Evolutionary conservation across 2,888 invertebrate species (phyloP).

Genomic region (Macaria notata): DNA sequence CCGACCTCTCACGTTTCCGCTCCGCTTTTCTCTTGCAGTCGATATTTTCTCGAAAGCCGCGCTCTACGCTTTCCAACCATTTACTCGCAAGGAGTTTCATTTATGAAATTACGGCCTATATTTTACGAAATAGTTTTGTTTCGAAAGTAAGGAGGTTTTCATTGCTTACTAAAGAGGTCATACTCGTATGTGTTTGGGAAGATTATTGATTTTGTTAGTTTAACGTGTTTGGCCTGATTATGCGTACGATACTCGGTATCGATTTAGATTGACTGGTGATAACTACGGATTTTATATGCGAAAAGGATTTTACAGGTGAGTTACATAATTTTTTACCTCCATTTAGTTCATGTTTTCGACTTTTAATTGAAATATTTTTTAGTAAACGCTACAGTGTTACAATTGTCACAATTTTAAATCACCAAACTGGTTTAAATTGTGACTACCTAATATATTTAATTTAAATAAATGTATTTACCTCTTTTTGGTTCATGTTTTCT

Average conservation of each 20-base stretch:
- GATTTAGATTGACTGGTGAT: conserved; percentile 25
- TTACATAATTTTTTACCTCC: conserved; percentile 3
- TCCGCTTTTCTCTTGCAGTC: conserved; percentile 34
- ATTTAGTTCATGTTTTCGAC: background rate
- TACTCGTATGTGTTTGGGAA: conserved; percentile 7
- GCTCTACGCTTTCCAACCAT: conserved; percentile 14
- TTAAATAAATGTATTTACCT: no score
- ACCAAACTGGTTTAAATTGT: no score
- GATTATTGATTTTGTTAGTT: conserved; percentile 15
- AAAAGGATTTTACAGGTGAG: conserved; percentile 13
- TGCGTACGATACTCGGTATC: conserved; percentile 18
- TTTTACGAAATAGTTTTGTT: background rate
- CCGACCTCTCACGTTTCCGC: conserved; percentile 14
- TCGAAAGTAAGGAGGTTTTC: background rate
- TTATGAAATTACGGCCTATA: conserved; percentile 1
- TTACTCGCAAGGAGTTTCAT: background rate
- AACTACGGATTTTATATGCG: conserved; percentile 6
- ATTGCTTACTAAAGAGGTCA: conserved; percentile 8
- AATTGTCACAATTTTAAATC: no score
- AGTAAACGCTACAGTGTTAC: no score
- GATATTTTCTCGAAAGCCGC: conserved; percentile 48
- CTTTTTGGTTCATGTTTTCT: no score
- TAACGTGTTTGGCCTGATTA: conserved; percentile 16
- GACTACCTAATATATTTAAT: no score
- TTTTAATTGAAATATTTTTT: no score